Evolutionary conservation across 2,113 vertebrate species (phyloP).

Genomic region (Tonatia bakeri): DNA sequence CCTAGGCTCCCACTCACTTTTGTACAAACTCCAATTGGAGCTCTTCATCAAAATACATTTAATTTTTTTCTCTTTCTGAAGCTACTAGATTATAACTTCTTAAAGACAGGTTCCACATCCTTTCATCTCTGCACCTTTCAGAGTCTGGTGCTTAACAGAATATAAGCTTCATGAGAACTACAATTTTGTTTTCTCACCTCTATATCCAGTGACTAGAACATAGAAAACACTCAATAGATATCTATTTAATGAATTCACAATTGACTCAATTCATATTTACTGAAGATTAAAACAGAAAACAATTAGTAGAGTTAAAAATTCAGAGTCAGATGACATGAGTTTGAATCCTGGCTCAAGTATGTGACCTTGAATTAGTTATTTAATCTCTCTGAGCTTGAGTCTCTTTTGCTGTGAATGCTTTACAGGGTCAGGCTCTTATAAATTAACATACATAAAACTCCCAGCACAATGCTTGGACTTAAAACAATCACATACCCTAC

Average conservation of each 20-base stretch:
- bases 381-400: not conserved
- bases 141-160: not conserved
- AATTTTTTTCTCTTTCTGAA: not conserved
- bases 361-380: not conserved
- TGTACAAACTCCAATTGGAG: not conserved
- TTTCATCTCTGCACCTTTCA: not conserved
- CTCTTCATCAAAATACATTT: not conserved
- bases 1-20: not conserved
- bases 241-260: not conserved
- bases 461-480: not conserved
- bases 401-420: not conserved
- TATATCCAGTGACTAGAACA: not conserved
- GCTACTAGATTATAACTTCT: not conserved
- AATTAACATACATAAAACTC: not conserved
- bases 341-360: not conserved
- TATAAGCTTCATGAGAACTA: not conserved
- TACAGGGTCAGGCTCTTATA: not conserved
- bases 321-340: not conserved
- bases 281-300: not conserved
- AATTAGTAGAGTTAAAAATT: not conserved
- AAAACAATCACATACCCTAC: not conserved
- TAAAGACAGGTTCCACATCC: not conserved
- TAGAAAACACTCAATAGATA: not conserved
- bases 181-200: not conserved
- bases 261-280: not conserved